These are phyloP conservation scores for Drosophila santomea DNA, from an alignment of 1,140 invertebrate genomes.

Conservation along the genomic window DNA sequence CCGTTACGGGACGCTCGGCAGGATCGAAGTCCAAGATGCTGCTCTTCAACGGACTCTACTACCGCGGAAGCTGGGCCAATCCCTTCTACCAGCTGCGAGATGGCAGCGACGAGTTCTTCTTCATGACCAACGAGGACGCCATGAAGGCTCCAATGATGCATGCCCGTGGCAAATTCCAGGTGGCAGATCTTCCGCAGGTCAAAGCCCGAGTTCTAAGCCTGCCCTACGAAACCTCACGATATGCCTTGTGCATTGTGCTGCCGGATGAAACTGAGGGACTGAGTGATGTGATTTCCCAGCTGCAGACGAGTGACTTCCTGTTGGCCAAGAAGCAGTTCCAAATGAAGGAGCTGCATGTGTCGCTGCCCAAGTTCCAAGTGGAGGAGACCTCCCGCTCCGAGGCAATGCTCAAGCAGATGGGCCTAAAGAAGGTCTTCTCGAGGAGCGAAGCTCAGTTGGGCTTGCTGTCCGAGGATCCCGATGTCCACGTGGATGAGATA, in stretches of 20 bases:
- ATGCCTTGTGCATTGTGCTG: constrained; percentile 86
- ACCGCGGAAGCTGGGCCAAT: constrained; percentile 85
- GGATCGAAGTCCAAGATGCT: constrained; percentile 86
- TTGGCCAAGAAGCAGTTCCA: constrained; percentile 51
- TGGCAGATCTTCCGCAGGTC: constrained; percentile 85
- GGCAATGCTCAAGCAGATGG: constrained; percentile 84
- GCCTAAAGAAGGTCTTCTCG: constrained; percentile 86
- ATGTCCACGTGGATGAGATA: constrained; percentile 87
- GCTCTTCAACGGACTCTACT: constrained; percentile 88
- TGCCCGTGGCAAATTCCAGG: constrained; percentile 85
- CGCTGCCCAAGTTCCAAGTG: constrained; percentile 76
- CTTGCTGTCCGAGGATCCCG: constrained; percentile 85
- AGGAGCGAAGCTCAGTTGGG: constrained; percentile 86
- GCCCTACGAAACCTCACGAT: constrained; percentile 87
- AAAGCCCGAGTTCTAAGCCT: constrained; percentile 86
- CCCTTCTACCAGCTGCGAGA: constrained; percentile 69
- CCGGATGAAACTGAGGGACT: constrained; percentile 86
- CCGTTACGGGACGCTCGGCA: constrained; percentile 68
- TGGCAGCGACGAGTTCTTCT: constrained; percentile 86
- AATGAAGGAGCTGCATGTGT: constrained; percentile 67
- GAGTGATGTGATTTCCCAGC: constrained; percentile 66
- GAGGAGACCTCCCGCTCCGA: constrained; percentile 82
- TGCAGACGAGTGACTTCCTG: constrained; percentile 67
- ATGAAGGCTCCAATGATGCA: constrained; percentile 86
- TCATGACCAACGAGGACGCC: constrained; percentile 86